Evolutionary conservation across 2,113 vertebrate genomes (phyloP).

Genomic region (Lagopus leucura): DNA sequence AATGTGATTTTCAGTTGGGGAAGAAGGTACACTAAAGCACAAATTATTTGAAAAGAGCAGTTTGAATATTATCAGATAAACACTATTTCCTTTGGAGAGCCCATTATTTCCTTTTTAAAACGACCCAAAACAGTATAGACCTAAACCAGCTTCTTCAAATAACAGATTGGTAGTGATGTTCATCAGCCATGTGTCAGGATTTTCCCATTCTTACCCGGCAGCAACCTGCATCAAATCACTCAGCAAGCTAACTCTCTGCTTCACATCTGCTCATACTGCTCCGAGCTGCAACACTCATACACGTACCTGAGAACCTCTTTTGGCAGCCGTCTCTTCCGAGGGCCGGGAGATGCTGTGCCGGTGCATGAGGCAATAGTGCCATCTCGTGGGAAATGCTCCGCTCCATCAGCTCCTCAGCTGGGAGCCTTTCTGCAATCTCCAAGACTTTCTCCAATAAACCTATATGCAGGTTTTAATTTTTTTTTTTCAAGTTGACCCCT

Average conservation of each 20-base stretch:
- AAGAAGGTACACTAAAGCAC: background rate
- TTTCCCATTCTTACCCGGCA: background rate
- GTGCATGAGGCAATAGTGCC: constrained; percentile 72
- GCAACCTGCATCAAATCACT: background rate
- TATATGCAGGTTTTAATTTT: rapidly evolving
- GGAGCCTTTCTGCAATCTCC: background rate
- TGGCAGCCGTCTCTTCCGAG: background rate
- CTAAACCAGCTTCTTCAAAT: background rate
- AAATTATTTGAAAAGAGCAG: background rate
- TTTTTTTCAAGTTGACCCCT: background rate
- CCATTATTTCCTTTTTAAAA: background rate
- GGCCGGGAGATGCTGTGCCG: rapidly evolving
- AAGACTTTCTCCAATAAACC: background rate
- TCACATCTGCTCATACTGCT: background rate
- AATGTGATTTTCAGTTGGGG: background rate
- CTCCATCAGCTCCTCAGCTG: rapidly evolving
- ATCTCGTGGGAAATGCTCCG: constrained; percentile 56
- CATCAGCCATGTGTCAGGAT: rapidly evolving
- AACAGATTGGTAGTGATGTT: background rate
- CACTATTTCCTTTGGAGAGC: background rate
- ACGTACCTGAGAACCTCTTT: background rate
- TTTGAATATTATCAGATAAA: background rate
- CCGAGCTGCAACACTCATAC: rapidly evolving
- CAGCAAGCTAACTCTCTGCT: background rate
- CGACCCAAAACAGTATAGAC: background rate